Conservation (phyloP, 1,140 invertebrate species). For the Nasonia longicornis region DNA sequence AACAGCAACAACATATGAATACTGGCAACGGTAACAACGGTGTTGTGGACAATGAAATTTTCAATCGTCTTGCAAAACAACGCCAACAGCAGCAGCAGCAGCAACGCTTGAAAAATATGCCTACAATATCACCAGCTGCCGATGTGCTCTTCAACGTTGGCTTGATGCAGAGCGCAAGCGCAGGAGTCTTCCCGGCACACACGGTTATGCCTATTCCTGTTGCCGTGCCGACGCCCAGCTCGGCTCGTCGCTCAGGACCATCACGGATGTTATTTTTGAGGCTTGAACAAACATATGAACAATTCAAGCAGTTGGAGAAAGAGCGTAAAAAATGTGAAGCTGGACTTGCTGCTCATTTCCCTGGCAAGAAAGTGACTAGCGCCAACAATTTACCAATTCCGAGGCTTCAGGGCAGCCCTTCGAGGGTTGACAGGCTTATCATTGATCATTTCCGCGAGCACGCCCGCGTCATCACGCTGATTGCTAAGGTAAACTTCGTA, state of each 20-base stretch:
- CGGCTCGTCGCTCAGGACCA: conserved; percentile 70
- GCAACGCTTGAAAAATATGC: conserved; percentile 49
- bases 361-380: conserved; percentile 84
- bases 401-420: conserved; percentile 83
- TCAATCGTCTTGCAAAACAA: conserved; percentile 58
- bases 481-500: conserved; percentile 61
- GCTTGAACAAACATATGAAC: conserved; percentile 85
- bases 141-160: conserved; percentile 62
- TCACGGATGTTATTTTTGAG: conserved; percentile 79
- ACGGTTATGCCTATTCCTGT: conserved; percentile 61
- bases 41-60: conserved; percentile 57
- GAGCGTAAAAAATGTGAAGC: conserved; percentile 90
- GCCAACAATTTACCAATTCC: conserved; percentile 86
- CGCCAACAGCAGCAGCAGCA: conserved; percentile 50
- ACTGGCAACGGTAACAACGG: conserved; percentile 47
- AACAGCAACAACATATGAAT: conserved; percentile 39
- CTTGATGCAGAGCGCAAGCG: conserved; percentile 53
- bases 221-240: conserved; percentile 53
- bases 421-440: conserved; percentile 84
- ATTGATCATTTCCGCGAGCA: conserved; percentile 87
- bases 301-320: conserved; percentile 85
- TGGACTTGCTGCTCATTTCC: conserved; percentile 82
- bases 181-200: conserved; percentile 56
- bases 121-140: conserved; percentile 48
- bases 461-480: conserved; percentile 70